phyloP scores from a whole-genome alignment of 2,797 vertebrate species.

The Cuniculus paca region DNA sequence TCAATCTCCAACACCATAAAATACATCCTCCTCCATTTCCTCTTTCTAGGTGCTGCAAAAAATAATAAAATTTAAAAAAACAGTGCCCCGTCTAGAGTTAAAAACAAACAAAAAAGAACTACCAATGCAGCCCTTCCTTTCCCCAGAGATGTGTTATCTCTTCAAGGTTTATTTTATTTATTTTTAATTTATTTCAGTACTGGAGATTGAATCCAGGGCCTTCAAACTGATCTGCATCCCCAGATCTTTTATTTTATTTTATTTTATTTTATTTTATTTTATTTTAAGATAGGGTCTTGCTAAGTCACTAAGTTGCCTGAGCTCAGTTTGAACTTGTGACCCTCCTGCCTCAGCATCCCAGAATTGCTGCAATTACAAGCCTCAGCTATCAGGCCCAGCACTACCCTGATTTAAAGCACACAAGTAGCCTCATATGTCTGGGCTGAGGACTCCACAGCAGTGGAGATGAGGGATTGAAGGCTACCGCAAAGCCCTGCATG shows the following conservation, averaged over 20 bases:
- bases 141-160: neutral
- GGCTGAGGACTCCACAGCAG: neutral
- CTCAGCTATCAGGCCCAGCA: neutral
- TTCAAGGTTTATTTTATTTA: neutral
- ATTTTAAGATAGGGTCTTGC: neutral
- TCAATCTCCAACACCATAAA: neutral
- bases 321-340: neutral
- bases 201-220: too few species aligned
- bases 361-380: neutral
- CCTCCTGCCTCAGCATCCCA: neutral
- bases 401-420: neutral
- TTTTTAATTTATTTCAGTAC: too few species aligned
- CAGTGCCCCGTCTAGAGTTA: neutral
- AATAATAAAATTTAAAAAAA: neutral
- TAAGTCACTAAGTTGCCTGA: neutral
- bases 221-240: too few species aligned
- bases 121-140: neutral
- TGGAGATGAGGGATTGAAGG: neutral
- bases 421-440: neutral
- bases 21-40: neutral
- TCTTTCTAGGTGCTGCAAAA: neutral
- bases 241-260: too few species aligned
- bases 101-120: neutral
- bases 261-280: too few species aligned
- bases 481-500: neutral